A percentile compares a stretch with the other conserved stretches of the same genome.
These are phyloP conservation scores for Eudemis profundana DNA, from an alignment of 2,888 invertebrate genomes.

Conservation along the genomic window DNA sequence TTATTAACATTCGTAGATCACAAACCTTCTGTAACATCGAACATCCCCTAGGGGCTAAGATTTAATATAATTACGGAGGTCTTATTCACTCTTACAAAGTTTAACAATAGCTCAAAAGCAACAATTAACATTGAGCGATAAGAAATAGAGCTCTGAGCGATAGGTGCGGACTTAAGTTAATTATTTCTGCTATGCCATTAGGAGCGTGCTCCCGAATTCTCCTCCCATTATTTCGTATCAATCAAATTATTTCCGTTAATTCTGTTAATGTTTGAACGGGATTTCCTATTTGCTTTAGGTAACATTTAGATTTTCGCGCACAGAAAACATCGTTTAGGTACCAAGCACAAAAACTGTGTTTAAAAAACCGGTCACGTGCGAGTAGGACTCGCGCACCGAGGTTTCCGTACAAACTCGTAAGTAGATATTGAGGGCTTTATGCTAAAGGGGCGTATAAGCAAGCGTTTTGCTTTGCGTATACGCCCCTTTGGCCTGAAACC, in stretches of 20 bases:
- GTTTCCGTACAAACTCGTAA: too few relatives aligned
- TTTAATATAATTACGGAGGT: constrained; percentile 37
- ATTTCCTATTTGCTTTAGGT: constrained; percentile 34
- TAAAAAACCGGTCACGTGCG: too few relatives aligned
- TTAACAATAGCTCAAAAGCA: constrained; percentile 46
- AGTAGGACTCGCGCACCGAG: too few relatives aligned
- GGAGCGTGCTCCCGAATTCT: constrained; percentile 53
- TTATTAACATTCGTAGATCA: background rate
- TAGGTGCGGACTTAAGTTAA: constrained; percentile 51
- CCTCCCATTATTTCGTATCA: constrained; percentile 62
- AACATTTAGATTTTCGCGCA: constrained; percentile 6
- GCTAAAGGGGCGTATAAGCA: too few relatives aligned
- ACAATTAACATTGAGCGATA: constrained; percentile 50
- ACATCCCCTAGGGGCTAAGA: constrained; percentile 16
- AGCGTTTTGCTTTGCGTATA: too few relatives aligned
- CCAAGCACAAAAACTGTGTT: background rate
- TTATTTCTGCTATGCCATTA: constrained; percentile 63
- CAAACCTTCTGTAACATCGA: constrained; percentile 24
- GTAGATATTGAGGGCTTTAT: too few relatives aligned
- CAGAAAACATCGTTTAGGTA: background rate
- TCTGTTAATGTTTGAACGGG: constrained; percentile 42
- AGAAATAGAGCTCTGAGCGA: constrained; percentile 56
- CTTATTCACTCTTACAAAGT: constrained; percentile 38
- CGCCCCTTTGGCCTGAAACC: too few relatives aligned
- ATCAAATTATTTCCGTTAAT: constrained; percentile 55